A percentile compares a stretch with the other conserved stretches of the same genome.
Evolutionary conservation across 2,888 invertebrate genomes (phyloP).

Genomic region (Drosophila monieri): DNA sequence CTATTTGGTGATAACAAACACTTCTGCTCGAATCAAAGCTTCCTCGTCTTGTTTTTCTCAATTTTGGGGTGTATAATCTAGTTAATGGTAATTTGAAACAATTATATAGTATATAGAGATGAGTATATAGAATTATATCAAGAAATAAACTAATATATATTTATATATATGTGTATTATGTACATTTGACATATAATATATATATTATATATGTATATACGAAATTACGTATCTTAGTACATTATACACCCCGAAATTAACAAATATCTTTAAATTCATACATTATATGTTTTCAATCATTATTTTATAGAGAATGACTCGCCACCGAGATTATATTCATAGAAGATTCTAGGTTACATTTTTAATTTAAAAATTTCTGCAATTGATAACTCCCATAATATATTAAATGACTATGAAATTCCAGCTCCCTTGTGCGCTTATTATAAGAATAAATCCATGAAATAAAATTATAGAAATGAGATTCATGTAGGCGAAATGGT

Average conservation of each 20-base stretch:
- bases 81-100: neutral
- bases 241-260: neutral
- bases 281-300: slow-evolving; percentile 57
- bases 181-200: slow-evolving; percentile 1
- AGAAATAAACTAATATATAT: neutral
- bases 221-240: slow-evolving; percentile 7
- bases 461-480: slow-evolving; percentile 75
- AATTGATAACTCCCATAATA: slow-evolving; percentile 36
- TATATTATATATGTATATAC: slow-evolving; percentile 65
- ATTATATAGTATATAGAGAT: neutral
- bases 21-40: neutral
- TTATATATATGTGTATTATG: neutral
- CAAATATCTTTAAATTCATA: neutral
- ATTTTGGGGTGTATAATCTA: slow-evolving; percentile 1
- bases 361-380: slow-evolving; percentile 54
- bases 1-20: too few relatives aligned
- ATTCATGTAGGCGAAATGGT: slow-evolving; percentile 57
- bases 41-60: neutral
- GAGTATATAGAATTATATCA: neutral
- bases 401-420: slow-evolving; percentile 40
- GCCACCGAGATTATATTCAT: slow-evolving; percentile 76
- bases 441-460: slow-evolving; percentile 64
- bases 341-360: slow-evolving; percentile 57
- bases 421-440: slow-evolving; percentile 72
- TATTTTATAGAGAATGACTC: slow-evolving; percentile 73